These are phyloP conservation scores for Poeciliopsis gracilis DNA, from an alignment of 2,797 vertebrate genomes.

Conservation along the genomic window DNA sequence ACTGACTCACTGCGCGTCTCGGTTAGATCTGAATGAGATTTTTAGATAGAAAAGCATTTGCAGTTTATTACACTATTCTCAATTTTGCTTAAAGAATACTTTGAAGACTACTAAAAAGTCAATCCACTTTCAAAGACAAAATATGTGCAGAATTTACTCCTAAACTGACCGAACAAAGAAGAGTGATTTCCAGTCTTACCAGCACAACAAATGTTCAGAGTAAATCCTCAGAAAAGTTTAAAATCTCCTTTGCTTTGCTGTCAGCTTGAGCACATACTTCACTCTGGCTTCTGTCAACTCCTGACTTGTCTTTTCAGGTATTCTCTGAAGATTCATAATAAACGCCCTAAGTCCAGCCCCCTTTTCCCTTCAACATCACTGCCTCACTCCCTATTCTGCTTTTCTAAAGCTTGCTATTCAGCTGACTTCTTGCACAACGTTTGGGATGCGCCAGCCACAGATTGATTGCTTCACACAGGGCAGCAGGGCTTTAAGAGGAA, in stretches of 20 bases:
- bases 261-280: slow-evolving; percentile 54
- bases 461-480: slow-evolving; percentile 31
- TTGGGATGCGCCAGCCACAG: slow-evolving; percentile 3
- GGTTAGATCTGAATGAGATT: slow-evolving; percentile 25
- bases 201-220: slow-evolving; percentile 19
- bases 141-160: slow-evolving; percentile 1
- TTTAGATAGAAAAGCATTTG: not conserved
- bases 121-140: slow-evolving; percentile 3
- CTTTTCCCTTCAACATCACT: slow-evolving; percentile 67
- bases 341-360: slow-evolving; percentile 66
- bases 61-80: not conserved
- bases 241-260: slow-evolving; percentile 43
- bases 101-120: not conserved
- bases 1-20: slow-evolving; percentile 66
- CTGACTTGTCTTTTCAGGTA: slow-evolving; percentile 80
- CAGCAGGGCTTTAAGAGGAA: not conserved
- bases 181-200: slow-evolving; percentile 58
- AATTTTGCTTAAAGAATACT: not conserved
- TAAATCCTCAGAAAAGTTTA: slow-evolving; percentile 27
- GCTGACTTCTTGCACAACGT: slow-evolving; percentile 53
- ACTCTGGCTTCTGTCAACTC: slow-evolving; percentile 60
- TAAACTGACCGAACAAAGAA: slow-evolving; percentile 19
- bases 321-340: slow-evolving; percentile 57
- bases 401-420: slow-evolving; percentile 26
- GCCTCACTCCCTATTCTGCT: slow-evolving; percentile 53